Base-by-base conservation (phyloP, 2,113 vertebrate genomes). In the Oryzias woworae region DNA sequence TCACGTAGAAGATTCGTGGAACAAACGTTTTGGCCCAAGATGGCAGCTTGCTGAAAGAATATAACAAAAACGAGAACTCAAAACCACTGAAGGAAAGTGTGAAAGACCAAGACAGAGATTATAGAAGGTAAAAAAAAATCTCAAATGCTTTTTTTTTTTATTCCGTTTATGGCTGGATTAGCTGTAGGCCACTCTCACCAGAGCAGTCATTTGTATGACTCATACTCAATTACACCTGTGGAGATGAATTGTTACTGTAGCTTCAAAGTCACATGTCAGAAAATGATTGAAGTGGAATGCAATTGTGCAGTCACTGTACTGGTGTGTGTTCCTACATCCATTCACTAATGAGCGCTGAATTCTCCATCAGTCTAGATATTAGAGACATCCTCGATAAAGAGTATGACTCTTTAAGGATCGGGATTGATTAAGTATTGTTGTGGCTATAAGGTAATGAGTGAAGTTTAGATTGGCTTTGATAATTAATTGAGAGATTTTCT, bases 1-100 rank as follows among this genome's bases (percentile, higher is more conserved):
- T 93, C 77, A 93, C 77, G 7, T 93, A 93, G 81, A 93, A 94
- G 75, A 90, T 68, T 56, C 88, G 85, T 0, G 93, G 93, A 24
- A 92, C 86, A 67, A 93, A 91, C 4, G 80, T 63, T 71, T 81
- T 90, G 5, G 72, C 81, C 93, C 93, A 94, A 22, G 82, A 60
- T 0, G 93, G 93, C 31, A 94, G 85, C 81, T 93, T 94, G 66
- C 93, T 94, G 76, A 54, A 77, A 68, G 22, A 42, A 72, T 44
- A 71, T 64, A 23, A 54, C 57, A 24, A 58, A 36, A 53, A 10
- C 43, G 2, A 41, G 58, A 45, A 53, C 53, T 74, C 43, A 4
- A 16, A 53, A 61, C 66, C 4, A 16, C 24, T 61, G 28, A 73
- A 17, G 20, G 58, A 36, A 57, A 14, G 42, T 28, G 13, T 28